phyloP scores from a whole-genome alignment of 2,888 invertebrate genomes.

The Meteorus colon region DNA sequence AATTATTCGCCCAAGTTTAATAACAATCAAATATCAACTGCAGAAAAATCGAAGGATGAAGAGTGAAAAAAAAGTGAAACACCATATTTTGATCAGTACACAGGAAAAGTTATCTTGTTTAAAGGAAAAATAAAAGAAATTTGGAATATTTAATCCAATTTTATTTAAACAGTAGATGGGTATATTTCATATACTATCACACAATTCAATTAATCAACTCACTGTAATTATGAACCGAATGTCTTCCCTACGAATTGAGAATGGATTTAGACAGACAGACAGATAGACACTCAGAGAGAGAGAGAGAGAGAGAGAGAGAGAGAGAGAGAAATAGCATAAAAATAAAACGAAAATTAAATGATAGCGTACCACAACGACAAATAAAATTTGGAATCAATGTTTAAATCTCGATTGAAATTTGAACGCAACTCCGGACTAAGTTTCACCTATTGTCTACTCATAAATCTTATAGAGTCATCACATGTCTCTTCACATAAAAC shows the following conservation, averaged over 20 bases:
- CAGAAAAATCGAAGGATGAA: background rate
- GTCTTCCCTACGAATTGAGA: slow-evolving; percentile 25
- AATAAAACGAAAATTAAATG: slow-evolving; percentile 1
- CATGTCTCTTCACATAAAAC: background rate
- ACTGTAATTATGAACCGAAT: slow-evolving; percentile 31
- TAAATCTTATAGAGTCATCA: background rate
- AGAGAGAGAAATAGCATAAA: background rate
- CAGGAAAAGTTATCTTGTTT: slow-evolving; percentile 34
- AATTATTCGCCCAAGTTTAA: slow-evolving; percentile 1
- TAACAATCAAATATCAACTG: slow-evolving; percentile 20
- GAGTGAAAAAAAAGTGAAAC: slow-evolving; percentile 22
- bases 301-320: background rate
- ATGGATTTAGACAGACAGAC: background rate
- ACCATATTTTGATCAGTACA: slow-evolving; percentile 22
- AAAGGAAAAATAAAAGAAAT: slow-evolving; percentile 31
- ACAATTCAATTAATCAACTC: slow-evolving; percentile 38
- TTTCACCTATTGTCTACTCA: background rate
- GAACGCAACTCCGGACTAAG: too few relatives aligned
- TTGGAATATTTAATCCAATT: slow-evolving; percentile 15
- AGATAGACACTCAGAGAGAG: background rate
- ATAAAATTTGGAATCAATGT: background rate
- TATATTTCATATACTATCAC: slow-evolving; percentile 33
- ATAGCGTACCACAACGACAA: too few relatives aligned
- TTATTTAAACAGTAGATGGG: slow-evolving; percentile 31
- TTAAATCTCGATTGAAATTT: background rate